Conservation (phyloP, 2,113 vertebrate genomes). For the Strix aluco region DNA sequence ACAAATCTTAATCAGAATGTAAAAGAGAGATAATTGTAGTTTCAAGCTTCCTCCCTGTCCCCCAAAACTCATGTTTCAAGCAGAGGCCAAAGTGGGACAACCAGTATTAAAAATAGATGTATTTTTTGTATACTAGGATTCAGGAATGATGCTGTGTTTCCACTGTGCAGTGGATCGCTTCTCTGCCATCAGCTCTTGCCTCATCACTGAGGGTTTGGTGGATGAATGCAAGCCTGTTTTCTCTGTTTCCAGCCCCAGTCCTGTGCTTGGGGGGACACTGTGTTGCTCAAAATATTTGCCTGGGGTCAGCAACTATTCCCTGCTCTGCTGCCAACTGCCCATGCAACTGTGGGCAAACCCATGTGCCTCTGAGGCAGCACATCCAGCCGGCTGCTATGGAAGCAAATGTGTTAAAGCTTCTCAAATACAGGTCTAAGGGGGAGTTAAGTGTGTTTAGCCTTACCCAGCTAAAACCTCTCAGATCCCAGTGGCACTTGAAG, state of each 20-base stretch:
- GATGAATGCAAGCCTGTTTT: not conserved
- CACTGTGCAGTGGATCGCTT: not conserved
- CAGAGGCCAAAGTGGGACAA: not conserved
- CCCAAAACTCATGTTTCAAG: not conserved
- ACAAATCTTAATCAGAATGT: not conserved
- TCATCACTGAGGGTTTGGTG: not conserved
- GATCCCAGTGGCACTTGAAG: not conserved
- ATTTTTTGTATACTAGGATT: not conserved
- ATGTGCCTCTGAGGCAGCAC: not conserved
- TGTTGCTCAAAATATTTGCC: not conserved
- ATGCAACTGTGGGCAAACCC: not conserved
- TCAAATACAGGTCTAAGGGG: not conserved
- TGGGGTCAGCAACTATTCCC: not conserved
- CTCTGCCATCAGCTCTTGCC: not conserved
- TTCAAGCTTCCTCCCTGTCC: not conserved
- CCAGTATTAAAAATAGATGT: not conserved
- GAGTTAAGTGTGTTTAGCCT: not conserved
- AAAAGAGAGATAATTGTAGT: not conserved
- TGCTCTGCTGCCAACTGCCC: not conserved
- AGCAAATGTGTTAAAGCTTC: not conserved
- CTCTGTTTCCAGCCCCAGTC: not conserved
- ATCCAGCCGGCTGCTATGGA: fast-evolving
- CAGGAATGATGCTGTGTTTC: not conserved
- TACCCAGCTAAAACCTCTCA: not conserved
- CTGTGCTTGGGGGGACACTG: not conserved